Evolutionary conservation across 2,113 vertebrate species (phyloP), one percentile per base, ranked within the genome.

Genomic region (Tragulus kanchil): DNA sequence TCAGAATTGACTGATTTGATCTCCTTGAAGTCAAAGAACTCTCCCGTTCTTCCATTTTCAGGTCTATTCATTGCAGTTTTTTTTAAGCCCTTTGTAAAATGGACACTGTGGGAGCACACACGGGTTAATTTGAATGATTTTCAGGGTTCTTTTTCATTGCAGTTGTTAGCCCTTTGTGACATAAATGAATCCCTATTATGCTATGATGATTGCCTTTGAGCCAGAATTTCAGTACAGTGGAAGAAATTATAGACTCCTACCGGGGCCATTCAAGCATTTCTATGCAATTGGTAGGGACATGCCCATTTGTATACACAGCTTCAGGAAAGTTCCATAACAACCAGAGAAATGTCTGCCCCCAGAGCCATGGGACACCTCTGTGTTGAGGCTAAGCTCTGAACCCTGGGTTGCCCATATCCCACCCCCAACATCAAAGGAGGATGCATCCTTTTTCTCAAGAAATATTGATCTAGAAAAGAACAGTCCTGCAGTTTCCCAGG

Each of bases 221-320:
- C 8, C 16, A 48, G 45, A 91, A 94, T 54, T 54, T 17, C 71
- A 91, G 50, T 48, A 14, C 45, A 61, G 26, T 25, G 62, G 86
- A 65, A 56, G 61, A 65, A 93, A 92, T 8, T 26, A 52, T 1
- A 82, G n/a, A 10, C 23, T 45, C 4, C 7, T 17, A 13, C 62
- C 10, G 36, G 14, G 31, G 26, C 25, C 54, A 59, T 64, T 93
- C 56, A 45, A 17, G 31, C 4, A 56, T 12, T 26, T 19, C 9
- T 0, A 19, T 31, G 31, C 6, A 8, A 3, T 8, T 6, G 64
- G 17, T 14, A 14, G 28, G 19, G 21, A n/a, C 16, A 11, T 0
- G 28, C 3, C 7, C 3, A 9, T 11, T 14, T 1, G 3, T 90
- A n/a, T 78, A 42, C 9, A 21, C 25, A 59, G 21, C 73, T 65